Base-by-base conservation (phyloP, 2,888 invertebrate genomes). In the Neuroscelio doddi region DNA sequence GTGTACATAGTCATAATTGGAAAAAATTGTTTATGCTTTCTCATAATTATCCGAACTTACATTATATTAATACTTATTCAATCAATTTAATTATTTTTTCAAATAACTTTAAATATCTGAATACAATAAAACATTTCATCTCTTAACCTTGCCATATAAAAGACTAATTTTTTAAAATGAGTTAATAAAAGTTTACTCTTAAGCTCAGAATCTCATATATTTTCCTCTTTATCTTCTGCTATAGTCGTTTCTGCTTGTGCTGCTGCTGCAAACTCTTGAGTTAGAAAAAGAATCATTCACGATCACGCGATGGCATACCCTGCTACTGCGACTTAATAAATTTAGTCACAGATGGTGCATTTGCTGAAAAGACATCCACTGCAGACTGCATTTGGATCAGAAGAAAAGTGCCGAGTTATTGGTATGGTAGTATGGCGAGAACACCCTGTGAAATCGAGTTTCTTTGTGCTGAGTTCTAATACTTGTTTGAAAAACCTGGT, bases 331-430 rank as follows among this genome's bases (percentile, higher is more conserved):
- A 29, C 47, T 53, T 49, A 47, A 62, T 62, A 62, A 62, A 55
- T 62, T 46, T 46, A 45, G 55, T 29, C 55, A 16, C 55, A 51
- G 55, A 12, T 55, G 55, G 56, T 10, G 41, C 26, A 17, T 34
- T 30, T 26, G 52, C 46, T 29, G 16, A 51, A 63, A 56, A 51
- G 62, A 45, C 46, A 34, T 39, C 38, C 38, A 12, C 17, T 49
- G 53, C 38, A 49, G 27, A 39, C n/a, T 17, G 38, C 9, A 17
- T 17, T 38, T 38, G 58, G 27, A 47, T 47, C 49, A 42, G 32
- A 55, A 62, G 55, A 62, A 50, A 62, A 51, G 45, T 46, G 49
- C 50, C 41, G 42, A 56, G 39, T 56, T 63, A 56, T 63, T 46
- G 56, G 42, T 29, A 10, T 39, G 21, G 5, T 21, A 5, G 21